A percentile compares a stretch with the other conserved stretches of the same genome.
Evolutionary conservation across 2,888 invertebrate species (phyloP).

Genomic region (Cephus pulcher): DNA sequence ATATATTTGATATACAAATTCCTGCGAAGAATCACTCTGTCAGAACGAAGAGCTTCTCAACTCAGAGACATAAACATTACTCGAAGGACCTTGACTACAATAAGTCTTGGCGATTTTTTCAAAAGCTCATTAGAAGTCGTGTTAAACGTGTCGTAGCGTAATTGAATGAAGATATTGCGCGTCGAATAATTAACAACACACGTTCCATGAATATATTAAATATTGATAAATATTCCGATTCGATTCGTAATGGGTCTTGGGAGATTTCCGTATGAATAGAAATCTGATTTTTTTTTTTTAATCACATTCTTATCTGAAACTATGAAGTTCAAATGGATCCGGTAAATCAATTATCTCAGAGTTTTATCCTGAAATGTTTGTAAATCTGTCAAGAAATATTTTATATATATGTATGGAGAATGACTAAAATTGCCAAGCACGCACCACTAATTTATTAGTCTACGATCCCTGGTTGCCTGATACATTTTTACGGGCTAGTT

Average conservation of each 20-base stretch:
- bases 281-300: neutral
- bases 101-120: neutral
- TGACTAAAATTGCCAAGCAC: constrained; percentile 19
- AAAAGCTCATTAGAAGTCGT: neutral
- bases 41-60: neutral
- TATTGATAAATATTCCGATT: neutral
- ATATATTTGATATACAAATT: neutral
- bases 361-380: neutral
- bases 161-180: neutral
- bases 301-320: neutral
- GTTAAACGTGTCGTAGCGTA: neutral
- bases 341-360: neutral
- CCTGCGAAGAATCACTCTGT: neutral
- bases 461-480: constrained; percentile 19
- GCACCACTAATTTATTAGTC: constrained; percentile 23
- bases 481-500: constrained; percentile 8
- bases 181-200: neutral
- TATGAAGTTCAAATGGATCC: neutral
- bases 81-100: neutral
- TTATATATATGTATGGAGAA: constrained; percentile 7
- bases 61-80: neutral
- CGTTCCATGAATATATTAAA: neutral
- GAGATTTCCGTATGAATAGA: neutral
- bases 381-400: neutral
- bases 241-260: neutral